Evolutionary conservation across 2,888 invertebrate species (phyloP), one percentile per base, ranked within the genome.

Genomic region (Salpingus planirostris): DNA sequence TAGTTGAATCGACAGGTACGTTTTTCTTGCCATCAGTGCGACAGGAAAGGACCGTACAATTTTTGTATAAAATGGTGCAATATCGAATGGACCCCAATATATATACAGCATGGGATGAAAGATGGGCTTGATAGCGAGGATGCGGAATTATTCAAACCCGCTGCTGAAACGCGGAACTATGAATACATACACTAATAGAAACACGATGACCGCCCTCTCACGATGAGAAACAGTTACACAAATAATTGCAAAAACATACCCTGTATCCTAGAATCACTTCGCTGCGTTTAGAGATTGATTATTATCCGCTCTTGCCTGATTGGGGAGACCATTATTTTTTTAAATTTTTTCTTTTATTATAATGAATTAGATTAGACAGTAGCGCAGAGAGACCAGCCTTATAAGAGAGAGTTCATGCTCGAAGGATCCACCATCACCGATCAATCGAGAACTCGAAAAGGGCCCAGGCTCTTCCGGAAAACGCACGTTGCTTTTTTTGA

Each of bases 181-280:
- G 43, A 47, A 45, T 45, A 42, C 44, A 50, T 49, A 49, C 41
- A 49, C 47, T 43, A 48, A 46, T 48, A 52, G 47, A 52, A 55
- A 57, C 49, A 57, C 54, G 50, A 49, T 49, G 52, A 47, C 54
- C 55, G 54, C 53, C 54, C 50, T 54, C 54, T 52, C 49, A 54
- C 52, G 55, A 59, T 57, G 58, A 61, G 57, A 59, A 58, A 58
- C 56, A 57, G 49, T 53, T 74, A 77, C 73, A 74, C 76, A 81
- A 80, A 81, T 80, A 84, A 83, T 82, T 82, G 83, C 82, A 83
- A 85, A 71, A 83, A 82, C 83, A 81, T 86, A 86, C 86, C 86
- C 86, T 86, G 86, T 86, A 84, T 84, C 85, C 85, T 84, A 83
- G 74, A 78, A 78, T 80, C 79, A 79, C 79, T 74, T 70, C 74